Evolutionary conservation across 2,113 vertebrate species (phyloP), one percentile per base, ranked within the genome.

Genomic region (Trematomus loennbergii): DNA sequence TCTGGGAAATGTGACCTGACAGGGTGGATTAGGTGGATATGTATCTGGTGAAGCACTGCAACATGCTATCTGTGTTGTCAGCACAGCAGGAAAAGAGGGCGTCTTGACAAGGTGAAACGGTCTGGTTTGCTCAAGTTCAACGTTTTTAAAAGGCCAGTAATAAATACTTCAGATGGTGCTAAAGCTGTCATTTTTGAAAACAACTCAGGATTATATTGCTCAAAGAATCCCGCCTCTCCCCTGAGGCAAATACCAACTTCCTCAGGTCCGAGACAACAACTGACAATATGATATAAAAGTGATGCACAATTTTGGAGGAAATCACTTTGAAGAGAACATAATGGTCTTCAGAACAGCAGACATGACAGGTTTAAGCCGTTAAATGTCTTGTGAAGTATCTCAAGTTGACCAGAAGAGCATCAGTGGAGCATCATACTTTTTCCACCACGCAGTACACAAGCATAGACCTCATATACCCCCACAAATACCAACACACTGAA

Each of bases 171-270:
- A 59, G 72, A 66, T 55, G 71, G 86, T 70, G 81, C 83, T 92
- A 79, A 92, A 92, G 86, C 85, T 89, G 90, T 91, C 70, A 91
- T 92, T 91, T 92, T 77, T 83, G 48, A 90, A 87, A 87, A 88
- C 87, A 86, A 83, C 76, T 75, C 62, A 52, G 60, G 62, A 83
- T 86, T 82, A 84, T 76, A 87, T 88, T 72, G 65, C 66, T 29
- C 65, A 33, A 50, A 13, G 0, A 73, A 36, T 72, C 74, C 75
- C 40, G 43, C 79, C 82, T 88, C 72, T 77, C 16, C 81, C 89
- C 65, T 64, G 46, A 25, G 89, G 89, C 71, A 81, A 84, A 93
- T 90, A 73, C 83, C 77, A 7, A 66, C 2, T 36, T 55, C 52
- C 70, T 36, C n/a, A 0, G 22, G 63, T 78, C 72, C 49, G 9